phyloP scores from a whole-genome alignment of 2,888 invertebrate species.

The Carabus problematicus region DNA sequence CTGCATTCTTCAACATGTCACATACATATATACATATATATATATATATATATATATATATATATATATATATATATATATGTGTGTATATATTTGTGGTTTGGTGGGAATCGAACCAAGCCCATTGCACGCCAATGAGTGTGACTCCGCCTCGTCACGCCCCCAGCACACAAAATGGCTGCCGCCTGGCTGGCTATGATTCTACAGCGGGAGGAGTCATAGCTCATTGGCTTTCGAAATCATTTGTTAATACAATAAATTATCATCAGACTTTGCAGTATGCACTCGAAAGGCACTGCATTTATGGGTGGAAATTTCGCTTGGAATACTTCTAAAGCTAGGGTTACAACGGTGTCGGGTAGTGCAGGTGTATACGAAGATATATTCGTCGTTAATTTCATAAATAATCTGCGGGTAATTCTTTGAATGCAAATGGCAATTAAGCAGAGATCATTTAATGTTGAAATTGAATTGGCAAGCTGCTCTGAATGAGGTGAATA shows the following conservation, averaged over 20 bases:
- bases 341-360: too few species aligned
- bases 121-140: background rate
- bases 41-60: too few species aligned
- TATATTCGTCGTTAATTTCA: too few species aligned
- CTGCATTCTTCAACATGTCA: too few species aligned
- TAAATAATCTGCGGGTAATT: too few species aligned
- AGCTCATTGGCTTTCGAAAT: background rate
- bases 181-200: background rate
- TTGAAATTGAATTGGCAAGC: slow-evolving; percentile 8
- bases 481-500: background rate
- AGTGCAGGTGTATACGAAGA: too few species aligned
- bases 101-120: slow-evolving; percentile 3
- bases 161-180: slow-evolving; percentile 26
- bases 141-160: slow-evolving; percentile 4
- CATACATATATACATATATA: too few species aligned
- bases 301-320: too few species aligned
- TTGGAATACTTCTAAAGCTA: too few species aligned
- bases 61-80: background rate
- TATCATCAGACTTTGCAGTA: too few species aligned
- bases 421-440: background rate
- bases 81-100: background rate
- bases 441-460: background rate
- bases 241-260: too few species aligned
- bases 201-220: background rate
- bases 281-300: too few species aligned